Conservation (phyloP, 2,888 invertebrate genomes). For the Strigamia maritima region DNA sequence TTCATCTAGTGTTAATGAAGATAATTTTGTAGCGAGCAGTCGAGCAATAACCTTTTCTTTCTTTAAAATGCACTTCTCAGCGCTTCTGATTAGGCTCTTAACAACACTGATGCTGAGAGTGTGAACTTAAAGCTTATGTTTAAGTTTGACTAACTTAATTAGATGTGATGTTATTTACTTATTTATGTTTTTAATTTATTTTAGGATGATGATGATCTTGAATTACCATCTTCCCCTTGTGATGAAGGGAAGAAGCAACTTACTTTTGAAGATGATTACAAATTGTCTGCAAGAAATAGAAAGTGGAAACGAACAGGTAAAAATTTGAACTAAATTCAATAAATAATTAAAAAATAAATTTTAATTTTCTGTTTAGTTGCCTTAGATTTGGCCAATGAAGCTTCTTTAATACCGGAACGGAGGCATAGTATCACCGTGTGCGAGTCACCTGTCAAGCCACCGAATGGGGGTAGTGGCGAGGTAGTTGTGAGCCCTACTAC, state of each 20-base stretch:
- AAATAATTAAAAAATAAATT: too few species aligned
- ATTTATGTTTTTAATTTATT: neutral
- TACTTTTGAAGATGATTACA: neutral
- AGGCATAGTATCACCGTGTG: constrained; percentile 50
- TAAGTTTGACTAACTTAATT: neutral
- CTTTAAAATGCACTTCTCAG: neutral
- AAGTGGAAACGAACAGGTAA: neutral
- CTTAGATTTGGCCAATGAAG: constrained; percentile 38
- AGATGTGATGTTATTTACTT: neutral
- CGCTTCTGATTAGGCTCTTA: neutral
- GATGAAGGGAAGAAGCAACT: neutral
- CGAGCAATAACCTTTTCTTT: constrained; percentile 38
- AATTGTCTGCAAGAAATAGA: neutral
- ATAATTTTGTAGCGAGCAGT: constrained; percentile 48
- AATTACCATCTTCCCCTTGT: neutral
- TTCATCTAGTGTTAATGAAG: neutral
- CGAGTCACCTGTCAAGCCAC: constrained; percentile 46
- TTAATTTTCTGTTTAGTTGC: constrained; percentile 36
- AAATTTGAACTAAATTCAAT: neutral
- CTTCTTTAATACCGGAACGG: constrained; percentile 45
- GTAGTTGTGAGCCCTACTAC: neutral
- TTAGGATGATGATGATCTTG: neutral
- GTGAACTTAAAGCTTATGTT: neutral
- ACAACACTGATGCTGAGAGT: neutral
- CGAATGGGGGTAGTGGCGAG: neutral